Base-by-base conservation (phyloP, 2,797 vertebrate species). In the Ctenochaetus hawaiiensis region DNA sequence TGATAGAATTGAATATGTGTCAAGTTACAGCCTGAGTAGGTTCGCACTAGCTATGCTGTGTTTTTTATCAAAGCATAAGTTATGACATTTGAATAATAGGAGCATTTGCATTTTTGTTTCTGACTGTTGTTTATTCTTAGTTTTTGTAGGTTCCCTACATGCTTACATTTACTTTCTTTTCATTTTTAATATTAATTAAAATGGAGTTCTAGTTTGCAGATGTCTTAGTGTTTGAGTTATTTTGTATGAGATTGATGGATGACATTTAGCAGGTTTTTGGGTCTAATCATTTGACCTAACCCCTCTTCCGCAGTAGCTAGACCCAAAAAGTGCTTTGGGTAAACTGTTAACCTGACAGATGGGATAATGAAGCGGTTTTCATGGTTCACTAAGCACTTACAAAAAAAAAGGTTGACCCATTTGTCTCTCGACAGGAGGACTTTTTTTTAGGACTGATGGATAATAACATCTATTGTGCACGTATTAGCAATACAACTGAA, bases 141-240 rank as follows among this genome's bases (percentile, higher is more conserved):
- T 74, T 91, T 91, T 87, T 63, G 56, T 93, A 93, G 90, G 75
- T 65, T 77, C 78, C 75, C 63, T 85, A 56, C 52, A 66, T 80
- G 69, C 82, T 87, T 85, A 77, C 69, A 66, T 75, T 86, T 82
- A 67, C 63, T 83, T 86, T 71, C 44, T 84, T 82, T 86, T 78
- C 43, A 67, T 90, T 91, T 91, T 62, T 81, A 82, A 83, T 63
- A 76, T 84, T 56, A 79, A 78, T 81, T 87, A 66, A 86, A 89
- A 81, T 60, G 8, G 52, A 89, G 65, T 85, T 84, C 18, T 92
- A 91, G 91, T 76, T 83, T 85, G 85, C 83, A 89, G 75, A 77
- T 71, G 80, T 91, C 77, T 81, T 89, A 85, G 87, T 81, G 82
- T 88, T 90, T 62, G 79, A 86, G 81, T 85, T 89, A 75, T 88